phyloP scores from a whole-genome alignment of 2,113 vertebrate species.

The Pterocles gutturalis region DNA sequence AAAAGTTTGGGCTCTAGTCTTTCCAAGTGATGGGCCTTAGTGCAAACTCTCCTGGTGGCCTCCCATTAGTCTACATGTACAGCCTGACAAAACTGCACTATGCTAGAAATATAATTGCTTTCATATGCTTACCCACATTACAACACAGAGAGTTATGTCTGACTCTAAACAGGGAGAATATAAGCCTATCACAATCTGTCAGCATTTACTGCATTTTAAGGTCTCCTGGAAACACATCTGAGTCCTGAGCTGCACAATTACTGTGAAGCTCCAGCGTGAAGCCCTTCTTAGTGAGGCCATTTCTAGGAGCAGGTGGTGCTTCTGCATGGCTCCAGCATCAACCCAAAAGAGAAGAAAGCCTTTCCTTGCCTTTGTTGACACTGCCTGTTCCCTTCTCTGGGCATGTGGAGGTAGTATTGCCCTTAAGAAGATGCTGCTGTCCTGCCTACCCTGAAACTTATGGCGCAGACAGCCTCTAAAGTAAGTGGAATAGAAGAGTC shows the following conservation, averaged over 20 bases:
- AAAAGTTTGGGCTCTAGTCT: not conserved
- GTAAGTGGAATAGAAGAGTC: not conserved
- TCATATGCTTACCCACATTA: not conserved
- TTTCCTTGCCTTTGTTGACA: not conserved
- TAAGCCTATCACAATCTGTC: not conserved
- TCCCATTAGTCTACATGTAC: not conserved
- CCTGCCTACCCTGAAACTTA: not conserved
- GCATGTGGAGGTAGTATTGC: fast-evolving
- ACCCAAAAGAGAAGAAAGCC: not conserved
- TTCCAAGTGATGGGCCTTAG: not conserved
- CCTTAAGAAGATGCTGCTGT: not conserved
- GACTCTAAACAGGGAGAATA: not conserved
- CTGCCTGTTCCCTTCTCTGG: not conserved
- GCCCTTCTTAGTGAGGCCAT: not conserved
- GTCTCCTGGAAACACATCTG: not conserved
- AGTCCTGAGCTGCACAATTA: not conserved
- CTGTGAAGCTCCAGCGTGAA: not conserved
- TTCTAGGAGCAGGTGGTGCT: not conserved
- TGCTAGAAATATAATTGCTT: not conserved
- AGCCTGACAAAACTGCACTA: not conserved
- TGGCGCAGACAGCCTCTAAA: not conserved
- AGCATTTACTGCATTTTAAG: not conserved
- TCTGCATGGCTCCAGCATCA: not conserved
- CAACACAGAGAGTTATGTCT: not conserved
- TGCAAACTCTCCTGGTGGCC: not conserved